These are phyloP conservation scores for Sitophilus oryzae DNA, from an alignment of 1,140 invertebrate species.

Conservation along the genomic window DNA sequence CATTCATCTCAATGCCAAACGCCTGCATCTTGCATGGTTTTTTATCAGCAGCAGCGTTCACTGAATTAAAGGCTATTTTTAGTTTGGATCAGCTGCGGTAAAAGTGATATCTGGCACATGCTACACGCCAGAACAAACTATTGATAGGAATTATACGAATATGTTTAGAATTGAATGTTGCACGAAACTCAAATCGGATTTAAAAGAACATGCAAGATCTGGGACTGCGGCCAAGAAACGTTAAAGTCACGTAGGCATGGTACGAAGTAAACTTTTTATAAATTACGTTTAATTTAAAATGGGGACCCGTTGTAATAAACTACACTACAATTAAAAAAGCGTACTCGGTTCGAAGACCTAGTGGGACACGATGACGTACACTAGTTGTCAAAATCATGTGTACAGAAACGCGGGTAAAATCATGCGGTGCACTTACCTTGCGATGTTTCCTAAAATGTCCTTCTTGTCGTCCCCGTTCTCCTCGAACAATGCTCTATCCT, in stretches of 20 bases:
- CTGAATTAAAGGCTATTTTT: background rate
- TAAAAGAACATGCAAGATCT: background rate
- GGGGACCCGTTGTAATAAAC: background rate
- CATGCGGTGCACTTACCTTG: constrained; percentile 32
- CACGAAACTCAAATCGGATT: too few species aligned
- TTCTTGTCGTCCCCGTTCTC: constrained; percentile 32
- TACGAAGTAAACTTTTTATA: background rate
- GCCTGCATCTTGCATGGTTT: too few species aligned
- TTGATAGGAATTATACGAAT: too few species aligned
- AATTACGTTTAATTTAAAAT: background rate
- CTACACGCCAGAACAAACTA: too few species aligned
- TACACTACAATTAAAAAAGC: too few species aligned
- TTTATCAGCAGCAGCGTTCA: too few species aligned
- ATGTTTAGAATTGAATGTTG: too few species aligned
- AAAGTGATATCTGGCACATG: background rate
- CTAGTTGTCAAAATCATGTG: constrained; percentile 38
- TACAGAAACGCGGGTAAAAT: constrained; percentile 31
- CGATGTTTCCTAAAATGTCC: constrained; percentile 34
- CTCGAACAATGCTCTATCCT: constrained; percentile 33
- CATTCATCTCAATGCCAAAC: background rate
- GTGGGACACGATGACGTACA: constrained; percentile 19
- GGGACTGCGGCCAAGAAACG: background rate
- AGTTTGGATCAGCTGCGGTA: background rate
- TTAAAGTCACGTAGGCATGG: background rate
- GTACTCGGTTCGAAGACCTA: too few species aligned